Conservation (phyloP, 1,140 invertebrate species). For the Papilio dardanus region DNA sequence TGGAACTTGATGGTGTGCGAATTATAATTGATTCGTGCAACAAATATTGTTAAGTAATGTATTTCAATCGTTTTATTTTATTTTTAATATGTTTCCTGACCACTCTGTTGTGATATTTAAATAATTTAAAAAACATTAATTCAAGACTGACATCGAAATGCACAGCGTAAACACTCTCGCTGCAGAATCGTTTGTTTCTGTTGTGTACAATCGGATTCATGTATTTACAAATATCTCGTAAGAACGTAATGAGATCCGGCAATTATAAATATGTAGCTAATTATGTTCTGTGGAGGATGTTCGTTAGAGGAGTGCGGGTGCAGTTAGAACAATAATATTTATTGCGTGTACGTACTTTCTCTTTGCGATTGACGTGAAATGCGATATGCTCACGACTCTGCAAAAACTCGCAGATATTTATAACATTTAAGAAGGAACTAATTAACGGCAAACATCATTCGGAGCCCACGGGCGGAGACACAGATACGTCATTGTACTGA, state of each 20-base stretch:
- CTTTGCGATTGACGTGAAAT: slow-evolving; percentile 8
- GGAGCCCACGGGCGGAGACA: not conserved
- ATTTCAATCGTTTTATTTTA: not conserved
- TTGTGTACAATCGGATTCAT: not conserved
- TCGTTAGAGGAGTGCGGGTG: not conserved
- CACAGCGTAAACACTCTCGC: not conserved
- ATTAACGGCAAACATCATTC: slow-evolving; percentile 3
- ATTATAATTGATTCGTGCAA: too few relatives aligned
- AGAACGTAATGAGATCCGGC: slow-evolving; percentile 1
- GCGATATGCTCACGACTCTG: not conserved
- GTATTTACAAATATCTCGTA: not conserved
- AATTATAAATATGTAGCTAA: not conserved
- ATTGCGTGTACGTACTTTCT: slow-evolving; percentile 12
- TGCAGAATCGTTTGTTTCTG: not conserved
- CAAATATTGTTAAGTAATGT: not conserved
- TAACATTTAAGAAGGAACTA: not conserved
- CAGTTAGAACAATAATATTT: slow-evolving; percentile 12
- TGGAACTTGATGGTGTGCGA: not conserved
- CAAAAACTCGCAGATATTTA: not conserved
- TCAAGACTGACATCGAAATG: not conserved
- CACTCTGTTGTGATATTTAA: not conserved
- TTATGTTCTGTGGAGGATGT: not conserved
- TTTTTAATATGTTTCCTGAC: not conserved
- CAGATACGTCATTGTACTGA: not conserved
- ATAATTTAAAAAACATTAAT: not conserved